Conservation (phyloP, 2,888 invertebrate species). For the Drosophila multiciliata region DNA sequence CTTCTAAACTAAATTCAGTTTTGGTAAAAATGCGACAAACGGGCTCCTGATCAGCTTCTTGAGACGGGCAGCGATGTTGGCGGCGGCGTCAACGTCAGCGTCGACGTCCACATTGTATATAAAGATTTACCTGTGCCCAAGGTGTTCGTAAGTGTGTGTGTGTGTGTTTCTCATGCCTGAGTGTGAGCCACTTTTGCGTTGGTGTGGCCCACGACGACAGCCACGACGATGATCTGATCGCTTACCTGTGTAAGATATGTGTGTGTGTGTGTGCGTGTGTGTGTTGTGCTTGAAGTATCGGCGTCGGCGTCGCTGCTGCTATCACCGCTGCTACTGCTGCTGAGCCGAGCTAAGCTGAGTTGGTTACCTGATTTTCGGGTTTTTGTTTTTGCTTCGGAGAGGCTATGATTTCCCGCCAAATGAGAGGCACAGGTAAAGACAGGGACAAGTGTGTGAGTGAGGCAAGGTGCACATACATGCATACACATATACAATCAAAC, state of each 20-base stretch:
- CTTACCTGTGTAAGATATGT: constrained; percentile 39
- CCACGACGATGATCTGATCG: constrained; percentile 64
- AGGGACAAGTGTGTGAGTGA: constrained; percentile 58
- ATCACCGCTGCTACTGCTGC: constrained; percentile 23
- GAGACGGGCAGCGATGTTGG: constrained; percentile 50
- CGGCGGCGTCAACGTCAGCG: constrained; percentile 9
- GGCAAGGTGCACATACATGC: constrained; percentile 56
- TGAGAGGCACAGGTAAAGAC: constrained; percentile 73
- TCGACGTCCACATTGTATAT: constrained; percentile 36
- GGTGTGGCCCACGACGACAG: constrained; percentile 56
- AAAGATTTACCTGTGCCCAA: constrained; percentile 29
- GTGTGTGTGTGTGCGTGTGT: background rate
- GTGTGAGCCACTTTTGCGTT: constrained; percentile 65
- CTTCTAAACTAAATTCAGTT: constrained; percentile 85
- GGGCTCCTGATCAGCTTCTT: constrained; percentile 82
- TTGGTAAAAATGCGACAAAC: constrained; percentile 84
- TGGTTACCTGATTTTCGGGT: constrained; percentile 83
- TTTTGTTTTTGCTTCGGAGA: constrained; percentile 68
- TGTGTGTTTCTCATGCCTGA: constrained; percentile 18
- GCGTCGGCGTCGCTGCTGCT: constrained; percentile 22
- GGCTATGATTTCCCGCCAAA: constrained; percentile 78
- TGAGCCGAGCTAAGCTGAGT: constrained; percentile 34
- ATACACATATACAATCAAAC: constrained; percentile 41
- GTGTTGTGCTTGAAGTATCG: constrained; percentile 37
- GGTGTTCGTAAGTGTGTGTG: constrained; percentile 23